Conservation (phyloP, 2,888 invertebrate genomes). For the Melieria crassipennis region DNA sequence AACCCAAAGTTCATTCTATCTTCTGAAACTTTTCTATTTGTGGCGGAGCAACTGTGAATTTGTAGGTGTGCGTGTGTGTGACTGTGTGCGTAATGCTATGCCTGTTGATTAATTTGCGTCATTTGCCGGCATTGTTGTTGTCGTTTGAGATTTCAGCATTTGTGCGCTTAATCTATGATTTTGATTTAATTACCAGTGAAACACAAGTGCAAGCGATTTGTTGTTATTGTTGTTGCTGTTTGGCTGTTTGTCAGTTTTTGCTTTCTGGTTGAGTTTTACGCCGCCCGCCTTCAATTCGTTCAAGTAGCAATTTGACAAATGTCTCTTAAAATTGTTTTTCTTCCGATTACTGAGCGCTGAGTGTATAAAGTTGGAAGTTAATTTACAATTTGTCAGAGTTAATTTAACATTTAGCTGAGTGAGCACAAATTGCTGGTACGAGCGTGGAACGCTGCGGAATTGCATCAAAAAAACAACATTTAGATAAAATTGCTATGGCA, state of each 20-base stretch:
- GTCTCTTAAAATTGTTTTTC: constrained; percentile 1
- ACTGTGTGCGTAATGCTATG: neutral
- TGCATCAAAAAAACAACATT: no score
- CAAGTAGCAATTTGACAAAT: constrained; percentile 17
- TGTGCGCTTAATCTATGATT: constrained; percentile 16
- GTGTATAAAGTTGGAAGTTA: constrained; percentile 13
- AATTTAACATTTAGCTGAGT: neutral
- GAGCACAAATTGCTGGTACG: no score
- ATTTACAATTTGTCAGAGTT: constrained; percentile 18
- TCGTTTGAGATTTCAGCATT: neutral
- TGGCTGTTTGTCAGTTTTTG: no score
- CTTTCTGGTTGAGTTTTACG: no score
- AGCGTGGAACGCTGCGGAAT: no score
- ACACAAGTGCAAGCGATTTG: constrained; percentile 2
- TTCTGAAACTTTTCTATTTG: neutral
- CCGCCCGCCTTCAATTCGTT: no score
- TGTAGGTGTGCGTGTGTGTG: neutral
- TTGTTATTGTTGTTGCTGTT: neutral
- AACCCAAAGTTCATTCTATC: constrained; percentile 13
- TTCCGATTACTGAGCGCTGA: neutral
- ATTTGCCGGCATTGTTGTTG: constrained; percentile 1
- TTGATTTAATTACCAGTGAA: constrained; percentile 20
- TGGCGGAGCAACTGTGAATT: neutral
- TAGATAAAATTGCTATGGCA: no score
- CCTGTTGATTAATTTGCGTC: constrained; percentile 10